Evolutionary conservation across 2,113 vertebrate genomes (phyloP), one percentile per base, ranked within the genome.

Genomic region (Speoplatyrhinus poulsoni): DNA sequence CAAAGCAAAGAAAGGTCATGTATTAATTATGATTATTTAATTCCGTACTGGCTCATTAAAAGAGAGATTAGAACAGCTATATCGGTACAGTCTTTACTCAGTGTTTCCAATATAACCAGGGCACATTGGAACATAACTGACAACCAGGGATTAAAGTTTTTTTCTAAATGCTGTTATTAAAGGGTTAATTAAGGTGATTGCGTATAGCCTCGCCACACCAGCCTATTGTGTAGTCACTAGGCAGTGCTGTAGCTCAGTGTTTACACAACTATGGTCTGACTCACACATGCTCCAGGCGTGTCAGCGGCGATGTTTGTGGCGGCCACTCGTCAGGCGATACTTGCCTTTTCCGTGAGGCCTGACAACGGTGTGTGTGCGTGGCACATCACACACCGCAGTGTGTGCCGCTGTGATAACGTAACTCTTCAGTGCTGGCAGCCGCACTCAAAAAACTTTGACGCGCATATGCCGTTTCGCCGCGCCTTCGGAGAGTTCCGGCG

Each of bases 1-100:
- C 75, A 41, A 67, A 68, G 83, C 72, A 77, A 67, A 75, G 70
- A 63, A 80, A 82, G 70, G 80, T 75, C 16, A 64, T 71, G 74
- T 72, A 68, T 83, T 87, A 80, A 88, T 86, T 87, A 79, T 62
- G 70, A 83, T 81, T 86, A 78, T 84, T 85, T 77, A 69, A 73
- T 81, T 41, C 36, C 36, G 76, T 78, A 76, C 69, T 70, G 64
- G 53, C 60, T 84, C 69, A 76, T 82, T 57, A 82, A 75, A 84
- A 80, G 76, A 72, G 69, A 78, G 83, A 85, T 86, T 81, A 81
- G 65, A 65, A 56, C 70, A 76, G 63, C 77, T 73, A 66, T 58
- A 60, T 63, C 9, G 36, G 47, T 68, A 33, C 47, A 70, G 72
- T 68, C 72, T 75, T 73, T 50, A 59, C 53, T 61, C 53, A 32